phyloP scores from a whole-genome alignment of 2,797 vertebrate genomes.

The Karalla daura region DNA sequence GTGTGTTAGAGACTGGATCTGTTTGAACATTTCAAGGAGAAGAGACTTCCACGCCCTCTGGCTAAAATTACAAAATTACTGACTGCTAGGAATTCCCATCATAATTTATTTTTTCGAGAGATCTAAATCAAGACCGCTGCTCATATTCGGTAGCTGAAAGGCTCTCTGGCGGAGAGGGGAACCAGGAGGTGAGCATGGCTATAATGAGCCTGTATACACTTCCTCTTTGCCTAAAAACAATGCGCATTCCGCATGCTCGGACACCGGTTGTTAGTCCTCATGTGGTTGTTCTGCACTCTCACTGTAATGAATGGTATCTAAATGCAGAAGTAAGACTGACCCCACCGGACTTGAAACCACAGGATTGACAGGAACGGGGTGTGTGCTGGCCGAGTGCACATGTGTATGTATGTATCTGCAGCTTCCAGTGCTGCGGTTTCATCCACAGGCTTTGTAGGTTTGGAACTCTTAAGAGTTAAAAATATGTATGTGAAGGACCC shows the following conservation, averaged over 20 bases:
- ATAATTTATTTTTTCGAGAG: constrained; percentile 47
- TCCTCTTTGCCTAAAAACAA: constrained; percentile 59
- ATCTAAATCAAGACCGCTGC: constrained; percentile 45
- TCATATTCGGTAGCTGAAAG: constrained; percentile 28
- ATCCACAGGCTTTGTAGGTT: constrained; percentile 20
- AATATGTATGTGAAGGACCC: constrained; percentile 1
- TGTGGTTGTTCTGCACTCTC: constrained; percentile 45
- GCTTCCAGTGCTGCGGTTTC: constrained; percentile 23
- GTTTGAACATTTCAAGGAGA: constrained; percentile 67
- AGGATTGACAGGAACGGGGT: constrained; percentile 38
- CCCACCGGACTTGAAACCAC: constrained; percentile 48
- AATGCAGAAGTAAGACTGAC: constrained; percentile 60
- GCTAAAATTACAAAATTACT: constrained; percentile 71
- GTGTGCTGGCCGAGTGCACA: constrained; percentile 24
- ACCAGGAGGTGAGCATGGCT: constrained; percentile 33
- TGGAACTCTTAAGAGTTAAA: constrained; percentile 15
- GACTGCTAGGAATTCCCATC: constrained; percentile 57
- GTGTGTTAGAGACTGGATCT: constrained; percentile 45
- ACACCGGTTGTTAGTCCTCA: constrained; percentile 33
- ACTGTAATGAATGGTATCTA: constrained; percentile 66
- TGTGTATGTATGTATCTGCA: constrained; percentile 15
- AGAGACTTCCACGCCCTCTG: constrained; percentile 60
- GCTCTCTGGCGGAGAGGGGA: constrained; percentile 19
- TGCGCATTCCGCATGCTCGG: constrained; percentile 42
- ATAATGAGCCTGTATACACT: constrained; percentile 26